Percentiles rank a stretch among this genome's conserved stretches.
phyloP scores from a whole-genome alignment of 2,113 vertebrate genomes.

The Scalopus aquaticus region DNA sequence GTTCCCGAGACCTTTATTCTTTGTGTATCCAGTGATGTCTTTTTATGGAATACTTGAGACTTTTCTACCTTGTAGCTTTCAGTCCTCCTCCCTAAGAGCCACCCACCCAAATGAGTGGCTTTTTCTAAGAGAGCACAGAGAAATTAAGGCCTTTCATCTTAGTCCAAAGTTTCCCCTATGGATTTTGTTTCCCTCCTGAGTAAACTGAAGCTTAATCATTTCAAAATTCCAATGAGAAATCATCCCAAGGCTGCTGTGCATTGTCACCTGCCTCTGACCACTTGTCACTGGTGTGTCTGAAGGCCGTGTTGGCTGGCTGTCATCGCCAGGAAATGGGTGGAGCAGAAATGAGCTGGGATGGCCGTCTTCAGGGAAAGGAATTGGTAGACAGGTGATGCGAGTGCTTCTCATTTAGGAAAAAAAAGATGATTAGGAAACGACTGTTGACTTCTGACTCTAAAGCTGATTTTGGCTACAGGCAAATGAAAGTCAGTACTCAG shows the following conservation, averaged over 20 bases:
- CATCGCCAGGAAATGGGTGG: slow-evolving; percentile 26
- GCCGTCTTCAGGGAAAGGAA: background rate
- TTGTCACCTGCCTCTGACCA: slow-evolving; percentile 38
- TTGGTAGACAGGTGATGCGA: slow-evolving; percentile 18
- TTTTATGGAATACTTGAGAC: background rate
- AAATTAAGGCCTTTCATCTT: background rate
- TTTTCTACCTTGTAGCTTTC: slow-evolving; percentile 27
- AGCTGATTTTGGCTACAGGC: background rate
- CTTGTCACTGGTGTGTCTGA: fast-evolving
- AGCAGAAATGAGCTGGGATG: background rate
- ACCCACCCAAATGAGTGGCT: slow-evolving; percentile 13
- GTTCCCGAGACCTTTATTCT: background rate
- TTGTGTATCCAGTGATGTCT: background rate
- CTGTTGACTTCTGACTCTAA: background rate
- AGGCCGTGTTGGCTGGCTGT: fast-evolving
- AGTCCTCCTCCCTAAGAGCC: background rate
- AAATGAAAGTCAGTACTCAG: background rate
- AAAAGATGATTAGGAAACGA: background rate
- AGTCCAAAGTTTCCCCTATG: background rate
- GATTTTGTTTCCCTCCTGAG: background rate
- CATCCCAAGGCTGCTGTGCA: background rate
- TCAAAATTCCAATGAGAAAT: slow-evolving; percentile 16
- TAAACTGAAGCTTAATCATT: slow-evolving; percentile 20
- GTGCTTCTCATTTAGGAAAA: slow-evolving; percentile 58
- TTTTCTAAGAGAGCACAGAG: background rate